These are phyloP conservation scores for Campylorhamphus procurvoides DNA, from an alignment of 2,113 vertebrate species.

Conservation along the genomic window DNA sequence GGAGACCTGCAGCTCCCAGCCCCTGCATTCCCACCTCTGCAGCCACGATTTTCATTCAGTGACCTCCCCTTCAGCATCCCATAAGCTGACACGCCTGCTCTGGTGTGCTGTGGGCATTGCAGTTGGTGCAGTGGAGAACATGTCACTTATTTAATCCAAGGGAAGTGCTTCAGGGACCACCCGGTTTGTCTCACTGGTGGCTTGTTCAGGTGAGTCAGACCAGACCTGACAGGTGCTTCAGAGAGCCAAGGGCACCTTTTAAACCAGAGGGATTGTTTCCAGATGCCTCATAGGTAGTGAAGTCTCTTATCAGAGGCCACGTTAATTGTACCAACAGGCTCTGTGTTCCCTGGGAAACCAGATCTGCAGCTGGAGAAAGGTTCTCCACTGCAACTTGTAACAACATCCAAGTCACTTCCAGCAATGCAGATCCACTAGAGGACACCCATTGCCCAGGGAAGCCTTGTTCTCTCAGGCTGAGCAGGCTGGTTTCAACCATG, in stretches of 20 bases:
- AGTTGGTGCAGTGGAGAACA: fast-evolving
- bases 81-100: background rate
- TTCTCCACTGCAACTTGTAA: background rate
- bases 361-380: background rate
- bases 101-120: background rate
- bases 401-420: background rate
- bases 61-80: background rate
- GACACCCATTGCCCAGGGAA: background rate
- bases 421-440: background rate
- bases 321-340: background rate
- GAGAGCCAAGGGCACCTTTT: background rate
- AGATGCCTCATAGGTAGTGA: background rate
- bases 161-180: background rate
- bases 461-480: background rate
- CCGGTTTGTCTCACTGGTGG: fast-evolving
- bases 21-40: background rate
- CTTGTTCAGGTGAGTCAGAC: background rate
- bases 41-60: background rate
- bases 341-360: background rate
- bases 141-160: fast-evolving
- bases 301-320: background rate
- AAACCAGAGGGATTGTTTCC: background rate
- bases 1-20: background rate
- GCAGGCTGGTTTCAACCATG: fast-evolving
- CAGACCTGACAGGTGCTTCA: background rate